These are phyloP conservation scores for Chaenogobius annularis DNA, from an alignment of 2,113 vertebrate species.

Conservation along the genomic window DNA sequence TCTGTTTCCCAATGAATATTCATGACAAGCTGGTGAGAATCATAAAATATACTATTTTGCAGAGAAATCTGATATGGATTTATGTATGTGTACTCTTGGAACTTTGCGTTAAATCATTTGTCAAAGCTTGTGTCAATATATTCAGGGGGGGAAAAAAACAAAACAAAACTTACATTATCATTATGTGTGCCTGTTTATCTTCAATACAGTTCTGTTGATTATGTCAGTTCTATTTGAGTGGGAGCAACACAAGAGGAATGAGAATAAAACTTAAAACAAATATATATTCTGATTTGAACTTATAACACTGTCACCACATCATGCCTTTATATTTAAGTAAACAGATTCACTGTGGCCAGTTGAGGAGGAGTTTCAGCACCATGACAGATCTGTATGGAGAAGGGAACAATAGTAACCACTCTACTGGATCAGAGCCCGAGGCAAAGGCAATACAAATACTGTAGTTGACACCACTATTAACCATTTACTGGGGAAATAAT, in stretches of 20 bases:
- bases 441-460: not conserved
- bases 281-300: not conserved
- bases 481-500: not conserved
- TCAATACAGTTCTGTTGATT: not conserved
- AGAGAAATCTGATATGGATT: not conserved
- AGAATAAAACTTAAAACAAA: not conserved
- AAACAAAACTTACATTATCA: not conserved
- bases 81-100: not conserved
- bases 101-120: not conserved
- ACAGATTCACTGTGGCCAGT: not conserved
- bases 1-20: not conserved
- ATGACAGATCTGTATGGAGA: not conserved
- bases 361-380: not conserved
- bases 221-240: too few species aligned
- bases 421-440: not conserved
- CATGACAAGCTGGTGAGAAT: not conserved
- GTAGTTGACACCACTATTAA: not conserved
- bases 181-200: not conserved
- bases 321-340: not conserved
- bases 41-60: not conserved
- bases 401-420: conserved; percentile 12
- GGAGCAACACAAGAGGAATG: not conserved
- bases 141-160: not conserved
- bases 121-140: too few species aligned
- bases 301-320: not conserved